Evolutionary conservation across 1,140 invertebrate genomes (phyloP).

Genomic region (Aricia agestis): DNA sequence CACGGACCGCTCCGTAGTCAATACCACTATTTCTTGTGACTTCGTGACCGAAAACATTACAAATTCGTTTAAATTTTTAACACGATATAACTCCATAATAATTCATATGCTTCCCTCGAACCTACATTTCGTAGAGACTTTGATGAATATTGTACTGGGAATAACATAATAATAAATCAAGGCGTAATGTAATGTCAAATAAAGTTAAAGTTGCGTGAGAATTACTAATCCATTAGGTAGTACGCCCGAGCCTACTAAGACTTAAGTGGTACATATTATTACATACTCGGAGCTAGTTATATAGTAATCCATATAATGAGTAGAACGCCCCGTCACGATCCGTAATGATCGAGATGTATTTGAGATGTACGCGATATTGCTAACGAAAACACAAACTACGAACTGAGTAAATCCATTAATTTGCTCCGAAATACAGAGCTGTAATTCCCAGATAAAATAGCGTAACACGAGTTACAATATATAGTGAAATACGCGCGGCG

Average conservation of each 20-base stretch:
- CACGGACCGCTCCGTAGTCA: background rate
- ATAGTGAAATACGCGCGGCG: background rate
- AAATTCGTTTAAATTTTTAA: background rate
- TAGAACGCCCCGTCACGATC: too few species aligned
- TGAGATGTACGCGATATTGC: background rate
- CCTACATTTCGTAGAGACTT: background rate
- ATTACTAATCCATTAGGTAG: conserved; percentile 3
- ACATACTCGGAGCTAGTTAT: too few species aligned
- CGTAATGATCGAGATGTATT: too few species aligned
- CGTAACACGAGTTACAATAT: background rate
- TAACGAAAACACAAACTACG: background rate
- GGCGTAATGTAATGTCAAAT: background rate
- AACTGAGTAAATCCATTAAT: conserved; percentile 1
- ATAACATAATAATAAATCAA: background rate
- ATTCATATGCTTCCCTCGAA: background rate
- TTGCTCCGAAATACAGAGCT: background rate
- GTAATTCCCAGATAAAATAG: background rate
- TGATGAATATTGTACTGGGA: background rate
- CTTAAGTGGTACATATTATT: too few species aligned
- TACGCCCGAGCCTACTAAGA: background rate
- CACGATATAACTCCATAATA: background rate
- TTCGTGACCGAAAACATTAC: background rate
- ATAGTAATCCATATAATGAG: too few species aligned
- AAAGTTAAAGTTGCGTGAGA: background rate
- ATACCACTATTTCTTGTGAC: background rate